Percentiles rank a stretch among this genome's conserved stretches.
phyloP scores from a whole-genome alignment of 2,797 vertebrate genomes.

The Clarias laeviceps region DNA sequence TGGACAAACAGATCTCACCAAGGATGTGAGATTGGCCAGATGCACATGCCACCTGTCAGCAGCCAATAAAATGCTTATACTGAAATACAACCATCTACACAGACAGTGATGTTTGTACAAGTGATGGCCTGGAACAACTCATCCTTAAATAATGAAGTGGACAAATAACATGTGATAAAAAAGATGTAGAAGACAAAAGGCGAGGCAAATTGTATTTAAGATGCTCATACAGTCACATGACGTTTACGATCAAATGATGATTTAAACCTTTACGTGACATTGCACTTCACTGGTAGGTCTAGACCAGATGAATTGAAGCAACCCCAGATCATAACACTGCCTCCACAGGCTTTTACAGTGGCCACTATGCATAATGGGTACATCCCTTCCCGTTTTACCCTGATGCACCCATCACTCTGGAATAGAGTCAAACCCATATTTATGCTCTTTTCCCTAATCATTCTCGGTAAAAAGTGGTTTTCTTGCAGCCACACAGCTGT shows the following conservation, averaged over 20 bases:
- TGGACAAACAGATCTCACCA: constrained; percentile 61
- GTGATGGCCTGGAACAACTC: neutral
- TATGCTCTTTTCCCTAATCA: too few species aligned
- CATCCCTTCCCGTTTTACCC: too few species aligned
- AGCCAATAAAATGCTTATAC: constrained; percentile 43
- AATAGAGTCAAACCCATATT: too few species aligned
- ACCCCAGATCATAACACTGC: too few species aligned
- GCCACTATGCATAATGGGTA: too few species aligned
- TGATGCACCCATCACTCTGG: too few species aligned
- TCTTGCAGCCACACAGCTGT: too few species aligned
- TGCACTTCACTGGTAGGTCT: neutral
- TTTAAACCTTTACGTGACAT: neutral
- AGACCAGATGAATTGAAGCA: neutral
- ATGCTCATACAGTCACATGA: neutral
- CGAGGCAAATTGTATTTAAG: neutral
- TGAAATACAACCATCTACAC: constrained; percentile 42
- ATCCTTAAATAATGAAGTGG: neutral
- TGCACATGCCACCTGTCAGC: constrained; percentile 59
- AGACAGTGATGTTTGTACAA: neutral
- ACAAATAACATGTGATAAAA: neutral
- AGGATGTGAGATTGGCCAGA: constrained; percentile 63
- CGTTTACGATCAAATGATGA: neutral
- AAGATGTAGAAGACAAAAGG: neutral
- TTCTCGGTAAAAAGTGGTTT: too few species aligned
- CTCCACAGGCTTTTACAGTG: too few species aligned